Conservation (phyloP, 2,888 invertebrate genomes). For the Xestobium rufovillosum region DNA sequence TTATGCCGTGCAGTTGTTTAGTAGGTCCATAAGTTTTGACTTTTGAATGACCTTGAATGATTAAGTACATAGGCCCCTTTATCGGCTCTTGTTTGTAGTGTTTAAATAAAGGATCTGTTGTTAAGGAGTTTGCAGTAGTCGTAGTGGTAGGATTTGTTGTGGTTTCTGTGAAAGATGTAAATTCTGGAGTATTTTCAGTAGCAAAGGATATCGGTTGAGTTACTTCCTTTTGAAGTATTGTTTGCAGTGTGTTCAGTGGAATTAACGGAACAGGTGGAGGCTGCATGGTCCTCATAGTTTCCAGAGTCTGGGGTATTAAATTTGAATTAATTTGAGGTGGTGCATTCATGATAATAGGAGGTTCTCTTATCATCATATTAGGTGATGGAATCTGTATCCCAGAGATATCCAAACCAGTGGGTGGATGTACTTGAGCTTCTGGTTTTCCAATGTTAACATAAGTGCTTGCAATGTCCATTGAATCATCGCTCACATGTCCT, state of each 20-base stretch:
- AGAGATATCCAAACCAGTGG: conserved; percentile 28
- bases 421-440: conserved; percentile 41
- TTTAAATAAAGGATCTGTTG: conserved; percentile 55
- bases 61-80: conserved; percentile 61
- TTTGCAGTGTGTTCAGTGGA: conserved; percentile 25
- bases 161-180: conserved; percentile 21
- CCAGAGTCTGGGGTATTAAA: conserved; percentile 36
- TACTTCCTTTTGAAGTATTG: conserved; percentile 25
- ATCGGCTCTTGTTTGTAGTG: conserved; percentile 57
- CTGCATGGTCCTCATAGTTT: conserved; percentile 56
- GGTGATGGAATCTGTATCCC: conserved; percentile 9
- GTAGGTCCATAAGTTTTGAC: conserved; percentile 74
- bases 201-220: conserved; percentile 16
- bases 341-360: conserved; percentile 22
- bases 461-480: conserved; percentile 37
- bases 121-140: conserved; percentile 47
- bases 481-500: conserved; percentile 41
- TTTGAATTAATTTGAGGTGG: no score
- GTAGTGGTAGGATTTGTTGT: conserved; percentile 46
- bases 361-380: conserved; percentile 8
- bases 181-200: conserved; percentile 20
- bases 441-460: conserved; percentile 44
- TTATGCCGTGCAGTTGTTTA: conserved; percentile 43
- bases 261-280: conserved; percentile 45
- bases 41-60: conserved; percentile 79